These are phyloP conservation scores for Drosophila paucipuncta DNA, from an alignment of 2,888 invertebrate genomes.

Conservation along the genomic window DNA sequence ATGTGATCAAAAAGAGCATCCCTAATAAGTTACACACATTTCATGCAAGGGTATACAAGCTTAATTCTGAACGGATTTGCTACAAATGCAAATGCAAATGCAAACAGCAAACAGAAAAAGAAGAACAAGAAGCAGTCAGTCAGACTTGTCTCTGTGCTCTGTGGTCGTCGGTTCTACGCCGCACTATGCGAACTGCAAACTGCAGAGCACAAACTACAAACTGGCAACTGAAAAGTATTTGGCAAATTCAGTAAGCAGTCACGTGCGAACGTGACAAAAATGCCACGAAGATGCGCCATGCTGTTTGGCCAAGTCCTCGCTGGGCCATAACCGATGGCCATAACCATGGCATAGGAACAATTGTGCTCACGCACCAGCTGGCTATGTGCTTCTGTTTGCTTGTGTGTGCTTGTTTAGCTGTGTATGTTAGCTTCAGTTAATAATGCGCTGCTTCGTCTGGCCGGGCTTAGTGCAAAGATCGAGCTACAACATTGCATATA, in stretches of 20 bases:
- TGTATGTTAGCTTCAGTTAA: slow-evolving; percentile 10
- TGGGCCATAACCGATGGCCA: slow-evolving; percentile 39
- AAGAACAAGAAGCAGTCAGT: slow-evolving; percentile 6
- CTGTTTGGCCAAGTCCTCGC: slow-evolving; percentile 40
- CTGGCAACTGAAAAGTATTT: slow-evolving; percentile 37
- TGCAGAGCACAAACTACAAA: slow-evolving; percentile 14
- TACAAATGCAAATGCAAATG: slow-evolving; percentile 48
- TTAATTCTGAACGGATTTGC: slow-evolving; percentile 19
- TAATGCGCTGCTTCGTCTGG: slow-evolving; percentile 16
- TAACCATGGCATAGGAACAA: slow-evolving; percentile 25
- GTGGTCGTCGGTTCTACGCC: slow-evolving; percentile 29
- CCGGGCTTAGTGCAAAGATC: slow-evolving; percentile 6
- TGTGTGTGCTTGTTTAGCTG: neutral
- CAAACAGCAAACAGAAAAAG: slow-evolving; percentile 29
- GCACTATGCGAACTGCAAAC: slow-evolving; percentile 16
- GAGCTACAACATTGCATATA: slow-evolving; percentile 17
- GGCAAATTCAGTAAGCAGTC: slow-evolving; percentile 68
- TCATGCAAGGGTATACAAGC: slow-evolving; percentile 2
- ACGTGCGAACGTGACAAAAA: slow-evolving; percentile 80
- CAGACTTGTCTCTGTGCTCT: slow-evolving; percentile 19
- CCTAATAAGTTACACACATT: neutral
- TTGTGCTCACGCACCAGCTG: slow-evolving; percentile 34
- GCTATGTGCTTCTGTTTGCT: slow-evolving; percentile 1
- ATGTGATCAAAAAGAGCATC: neutral
- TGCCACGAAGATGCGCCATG: slow-evolving; percentile 68